Evolutionary conservation across 2,888 invertebrate genomes (phyloP).

Genomic region (Ophonus ardosiacus): DNA sequence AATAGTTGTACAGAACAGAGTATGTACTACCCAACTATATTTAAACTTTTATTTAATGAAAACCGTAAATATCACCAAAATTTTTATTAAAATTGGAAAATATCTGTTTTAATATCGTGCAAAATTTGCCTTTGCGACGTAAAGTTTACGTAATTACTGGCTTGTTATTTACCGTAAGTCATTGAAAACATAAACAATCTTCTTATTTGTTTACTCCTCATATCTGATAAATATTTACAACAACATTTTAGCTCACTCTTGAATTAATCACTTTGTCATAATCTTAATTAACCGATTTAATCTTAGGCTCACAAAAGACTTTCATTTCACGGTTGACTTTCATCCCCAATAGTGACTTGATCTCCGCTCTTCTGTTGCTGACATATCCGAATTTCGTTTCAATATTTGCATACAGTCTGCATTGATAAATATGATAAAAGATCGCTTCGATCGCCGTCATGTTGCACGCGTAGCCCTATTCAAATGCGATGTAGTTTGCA

Average conservation of each 20-base stretch:
- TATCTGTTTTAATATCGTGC: no score
- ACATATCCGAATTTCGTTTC: constrained; percentile 53
- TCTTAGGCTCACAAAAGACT: constrained; percentile 25
- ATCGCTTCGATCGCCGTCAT: constrained; percentile 49
- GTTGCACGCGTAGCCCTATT: constrained; percentile 40
- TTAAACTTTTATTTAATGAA: no score
- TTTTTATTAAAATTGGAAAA: no score
- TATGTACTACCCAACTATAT: no score
- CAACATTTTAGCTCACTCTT: not conserved
- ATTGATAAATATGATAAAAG: constrained; percentile 62
- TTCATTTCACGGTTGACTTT: constrained; percentile 44
- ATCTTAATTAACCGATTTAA: constrained; percentile 30
- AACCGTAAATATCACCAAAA: no score
- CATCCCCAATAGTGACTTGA: constrained; percentile 41
- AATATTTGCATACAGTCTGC: constrained; percentile 62
- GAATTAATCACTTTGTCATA: constrained; percentile 32
- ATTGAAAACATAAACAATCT: no score
- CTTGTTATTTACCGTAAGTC: no score
- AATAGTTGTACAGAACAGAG: no score
- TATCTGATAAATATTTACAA: not conserved
- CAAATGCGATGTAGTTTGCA: not conserved
- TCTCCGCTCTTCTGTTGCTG: constrained; percentile 38
- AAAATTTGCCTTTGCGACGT: no score
- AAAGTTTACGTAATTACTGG: no score
- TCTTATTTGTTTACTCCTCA: not conserved